Evolutionary conservation across 35 echinoderm and acorn worm species (phyloP).

Genomic region (Chiridota heheva): DNA sequence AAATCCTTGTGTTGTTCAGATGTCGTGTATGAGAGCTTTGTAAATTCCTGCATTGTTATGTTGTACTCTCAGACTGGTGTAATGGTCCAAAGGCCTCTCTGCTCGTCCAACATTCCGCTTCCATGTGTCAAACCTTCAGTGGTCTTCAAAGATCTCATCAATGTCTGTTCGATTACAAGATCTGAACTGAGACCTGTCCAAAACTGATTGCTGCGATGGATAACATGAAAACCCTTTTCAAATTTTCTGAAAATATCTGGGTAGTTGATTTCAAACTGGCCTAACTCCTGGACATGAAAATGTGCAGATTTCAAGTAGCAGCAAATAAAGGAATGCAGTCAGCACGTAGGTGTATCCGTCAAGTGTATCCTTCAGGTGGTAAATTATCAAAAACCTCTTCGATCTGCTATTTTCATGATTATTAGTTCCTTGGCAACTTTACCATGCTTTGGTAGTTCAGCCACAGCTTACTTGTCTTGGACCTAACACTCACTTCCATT

Average conservation of each 20-base stretch:
- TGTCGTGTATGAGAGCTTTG: too few species aligned
- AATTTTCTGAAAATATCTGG: conserved; percentile 56
- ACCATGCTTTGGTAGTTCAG: conserved; percentile 51
- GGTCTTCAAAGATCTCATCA: conserved; percentile 51
- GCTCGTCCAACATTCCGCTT: conserved; percentile 43
- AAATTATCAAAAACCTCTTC: conserved; percentile 63
- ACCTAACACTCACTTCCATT: conserved; percentile 15
- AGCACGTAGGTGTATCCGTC: not conserved
- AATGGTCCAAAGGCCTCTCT: conserved; percentile 41
- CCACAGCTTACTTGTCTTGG: conserved; percentile 50
- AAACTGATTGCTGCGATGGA: conserved; percentile 36
- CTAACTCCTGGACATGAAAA: conserved; percentile 63
- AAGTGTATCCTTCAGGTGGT: conserved; percentile 45
- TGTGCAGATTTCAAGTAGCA: conserved; percentile 65
- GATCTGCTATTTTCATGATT: conserved; percentile 72
- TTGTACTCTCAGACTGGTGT: conserved; percentile 50
- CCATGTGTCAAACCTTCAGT: conserved; percentile 49
- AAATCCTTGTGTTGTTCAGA: conserved; percentile 57
- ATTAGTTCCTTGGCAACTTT: not conserved
- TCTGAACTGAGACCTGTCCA: conserved; percentile 61
- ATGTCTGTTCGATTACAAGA: conserved; percentile 67
- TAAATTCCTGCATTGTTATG: conserved; percentile 71
- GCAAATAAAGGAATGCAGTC: conserved; percentile 54
- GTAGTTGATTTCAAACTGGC: conserved; percentile 38
- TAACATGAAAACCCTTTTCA: conserved; percentile 53